Conservation (phyloP, 2,797 vertebrate species). For the Sorex maritimensis region DNA sequence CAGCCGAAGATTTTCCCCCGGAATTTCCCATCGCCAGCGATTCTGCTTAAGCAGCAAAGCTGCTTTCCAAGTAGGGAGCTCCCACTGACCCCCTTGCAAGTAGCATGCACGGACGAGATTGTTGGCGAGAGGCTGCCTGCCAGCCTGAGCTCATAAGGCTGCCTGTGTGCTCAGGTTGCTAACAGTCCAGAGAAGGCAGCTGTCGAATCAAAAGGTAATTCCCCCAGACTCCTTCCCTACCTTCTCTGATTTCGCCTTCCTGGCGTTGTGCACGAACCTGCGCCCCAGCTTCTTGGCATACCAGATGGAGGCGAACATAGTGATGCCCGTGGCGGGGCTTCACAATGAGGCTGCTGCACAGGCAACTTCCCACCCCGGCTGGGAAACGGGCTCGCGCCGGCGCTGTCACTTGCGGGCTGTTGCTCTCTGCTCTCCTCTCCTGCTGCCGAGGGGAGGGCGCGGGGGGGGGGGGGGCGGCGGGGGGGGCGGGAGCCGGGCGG, state of each 20-base stretch:
- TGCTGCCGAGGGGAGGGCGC: slow-evolving; percentile 84
- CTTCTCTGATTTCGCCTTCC: slow-evolving; percentile 97
- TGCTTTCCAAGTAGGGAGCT: neutral
- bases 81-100: slow-evolving; percentile 72
- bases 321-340: slow-evolving; percentile 87
- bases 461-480: slow-evolving; percentile 51
- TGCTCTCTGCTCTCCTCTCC: slow-evolving; percentile 88
- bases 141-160: slow-evolving; percentile 78
- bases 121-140: slow-evolving; percentile 75
- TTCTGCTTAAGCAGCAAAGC: slow-evolving; percentile 5
- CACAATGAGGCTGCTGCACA: slow-evolving; percentile 88
- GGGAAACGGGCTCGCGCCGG: slow-evolving; percentile 75
- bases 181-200: slow-evolving; percentile 79
- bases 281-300: slow-evolving; percentile 99
- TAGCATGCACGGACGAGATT: slow-evolving; percentile 34
- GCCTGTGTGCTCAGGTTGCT: slow-evolving; percentile 52
- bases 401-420: slow-evolving; percentile 89
- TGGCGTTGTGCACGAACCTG: slow-evolving; percentile 97
- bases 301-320: slow-evolving; percentile 98
- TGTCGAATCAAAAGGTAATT: slow-evolving; percentile 84
- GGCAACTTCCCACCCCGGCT: slow-evolving; percentile 89
- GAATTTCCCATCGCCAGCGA: slow-evolving; percentile 41
- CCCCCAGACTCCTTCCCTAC: slow-evolving; percentile 95
- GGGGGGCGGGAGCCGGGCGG: slow-evolving; percentile 70
- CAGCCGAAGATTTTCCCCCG: slow-evolving; percentile 27